Percentiles rank a stretch among this genome's conserved stretches.
Conservation (phyloP, 2,113 vertebrate species). For the Glaucomys volans region DNA sequence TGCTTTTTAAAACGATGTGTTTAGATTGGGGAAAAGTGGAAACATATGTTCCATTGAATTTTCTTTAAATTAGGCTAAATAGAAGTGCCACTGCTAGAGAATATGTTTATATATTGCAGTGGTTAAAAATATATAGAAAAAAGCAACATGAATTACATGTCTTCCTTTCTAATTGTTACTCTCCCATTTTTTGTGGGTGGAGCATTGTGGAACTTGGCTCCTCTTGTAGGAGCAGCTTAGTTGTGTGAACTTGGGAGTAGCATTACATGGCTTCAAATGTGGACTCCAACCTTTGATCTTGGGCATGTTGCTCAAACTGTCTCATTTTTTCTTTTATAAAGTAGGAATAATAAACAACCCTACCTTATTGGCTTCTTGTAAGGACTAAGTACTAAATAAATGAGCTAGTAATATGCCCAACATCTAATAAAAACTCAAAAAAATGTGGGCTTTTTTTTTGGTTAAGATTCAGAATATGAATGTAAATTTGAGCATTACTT, state of each 20-base stretch:
- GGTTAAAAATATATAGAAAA: neutral
- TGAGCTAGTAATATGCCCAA: neutral
- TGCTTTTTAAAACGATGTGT: slow-evolving; percentile 54
- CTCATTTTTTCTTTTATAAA: neutral
- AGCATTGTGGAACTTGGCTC: neutral
- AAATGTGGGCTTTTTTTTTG: neutral
- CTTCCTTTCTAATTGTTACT: neutral
- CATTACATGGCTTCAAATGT: neutral
- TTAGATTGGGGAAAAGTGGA: neutral
- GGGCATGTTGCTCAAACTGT: neutral
- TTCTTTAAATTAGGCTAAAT: slow-evolving; percentile 21
- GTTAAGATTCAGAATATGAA: neutral
- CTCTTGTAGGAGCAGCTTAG: neutral
- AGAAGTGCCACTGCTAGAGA: neutral
- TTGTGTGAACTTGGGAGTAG: neutral
- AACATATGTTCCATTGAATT: slow-evolving; percentile 24
- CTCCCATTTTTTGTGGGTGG: neutral
- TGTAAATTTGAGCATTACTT: neutral
- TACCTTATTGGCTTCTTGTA: neutral
- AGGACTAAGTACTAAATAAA: neutral
- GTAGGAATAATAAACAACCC: neutral
- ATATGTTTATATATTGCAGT: neutral
- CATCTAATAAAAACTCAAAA: neutral
- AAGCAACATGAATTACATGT: neutral
- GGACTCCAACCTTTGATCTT: neutral